Evolutionary conservation across 2,797 vertebrate genomes (phyloP).

Genomic region (Lagocephalus sceleratus): DNA sequence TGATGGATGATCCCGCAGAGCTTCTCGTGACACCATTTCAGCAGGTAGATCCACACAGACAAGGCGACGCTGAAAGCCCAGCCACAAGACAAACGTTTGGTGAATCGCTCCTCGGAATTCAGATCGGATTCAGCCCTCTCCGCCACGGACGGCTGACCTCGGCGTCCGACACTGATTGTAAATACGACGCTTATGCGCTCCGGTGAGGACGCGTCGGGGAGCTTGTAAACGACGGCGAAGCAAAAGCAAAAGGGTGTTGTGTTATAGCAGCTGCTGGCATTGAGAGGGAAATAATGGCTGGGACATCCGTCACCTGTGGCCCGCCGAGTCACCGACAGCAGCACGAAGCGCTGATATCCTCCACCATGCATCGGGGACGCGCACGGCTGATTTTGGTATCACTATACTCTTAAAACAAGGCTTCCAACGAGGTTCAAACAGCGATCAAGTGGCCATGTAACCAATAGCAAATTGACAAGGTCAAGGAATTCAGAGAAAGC

Average conservation of each 20-base stretch:
- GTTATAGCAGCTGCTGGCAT: conserved; percentile 29
- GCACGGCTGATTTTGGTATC: no score
- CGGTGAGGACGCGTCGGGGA: conserved; percentile 43
- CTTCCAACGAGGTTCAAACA: no score
- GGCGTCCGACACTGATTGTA: conserved; percentile 36
- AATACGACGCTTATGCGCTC: conserved; percentile 58
- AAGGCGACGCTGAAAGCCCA: conserved; percentile 78
- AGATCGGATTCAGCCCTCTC: conserved; percentile 28
- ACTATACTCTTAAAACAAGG: no score
- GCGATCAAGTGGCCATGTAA: no score
- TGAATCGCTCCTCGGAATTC: conserved; percentile 38
- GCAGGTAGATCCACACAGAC: conserved; percentile 92
- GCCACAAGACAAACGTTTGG: neutral
- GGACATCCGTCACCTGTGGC: conserved; percentile 19
- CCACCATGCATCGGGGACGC: no score
- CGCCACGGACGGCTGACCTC: conserved; percentile 47
- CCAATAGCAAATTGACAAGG: no score
- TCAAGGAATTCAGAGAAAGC: no score
- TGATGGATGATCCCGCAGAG: conserved; percentile 88
- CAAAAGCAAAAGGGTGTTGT: conserved; percentile 52
- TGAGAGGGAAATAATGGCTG: conserved; percentile 35
- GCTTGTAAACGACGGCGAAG: conserved; percentile 48
- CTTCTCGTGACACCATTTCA: conserved; percentile 75
- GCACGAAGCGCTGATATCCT: conserved; percentile 9
- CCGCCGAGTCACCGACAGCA: conserved; percentile 36